Evolutionary conservation across 92 coral and sea anemone species (phyloP).

Genomic region (Isaurus tuberculatus): DNA sequence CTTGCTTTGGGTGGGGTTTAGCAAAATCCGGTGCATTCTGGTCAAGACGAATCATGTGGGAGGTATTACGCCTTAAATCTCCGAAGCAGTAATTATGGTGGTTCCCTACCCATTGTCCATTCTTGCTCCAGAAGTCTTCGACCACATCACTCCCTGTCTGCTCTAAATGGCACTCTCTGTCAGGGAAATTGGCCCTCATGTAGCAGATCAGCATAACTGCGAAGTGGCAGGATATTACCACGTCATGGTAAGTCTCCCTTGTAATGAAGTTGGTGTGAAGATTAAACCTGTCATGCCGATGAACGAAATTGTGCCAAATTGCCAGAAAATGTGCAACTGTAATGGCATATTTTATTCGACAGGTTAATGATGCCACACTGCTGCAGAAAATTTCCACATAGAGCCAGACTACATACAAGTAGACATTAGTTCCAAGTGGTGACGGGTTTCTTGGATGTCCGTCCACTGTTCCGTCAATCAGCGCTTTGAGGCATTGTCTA

Average conservation of each 20-base stretch:
- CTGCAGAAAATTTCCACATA: slow-evolving; percentile 54
- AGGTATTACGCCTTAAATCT: neutral
- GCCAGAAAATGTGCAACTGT: slow-evolving; percentile 54
- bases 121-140: slow-evolving; percentile 44
- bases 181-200: slow-evolving; percentile 59
- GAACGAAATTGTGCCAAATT: slow-evolving; percentile 56
- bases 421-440: slow-evolving; percentile 37
- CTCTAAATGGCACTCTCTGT: slow-evolving; percentile 46
- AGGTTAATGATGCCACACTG: slow-evolving; percentile 23
- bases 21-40: slow-evolving; percentile 37
- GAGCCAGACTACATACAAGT: slow-evolving; percentile 15
- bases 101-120: slow-evolving; percentile 42
- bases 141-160: slow-evolving; percentile 57
- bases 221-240: slow-evolving; percentile 56
- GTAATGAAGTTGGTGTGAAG: slow-evolving; percentile 44
- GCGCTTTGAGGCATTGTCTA: neutral
- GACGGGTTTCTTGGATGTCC: slow-evolving; percentile 20
- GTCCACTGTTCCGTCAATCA: slow-evolving; percentile 13
- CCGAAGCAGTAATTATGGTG: slow-evolving; percentile 61
- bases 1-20: slow-evolving; percentile 37
- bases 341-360: slow-evolving; percentile 51
- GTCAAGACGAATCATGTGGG: slow-evolving; percentile 54
- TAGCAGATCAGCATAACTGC: slow-evolving; percentile 59
- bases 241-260: slow-evolving; percentile 38
- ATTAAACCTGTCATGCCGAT: neutral